phyloP scores from a whole-genome alignment of 2,797 vertebrate species.

The Aphelocoma californica region DNA sequence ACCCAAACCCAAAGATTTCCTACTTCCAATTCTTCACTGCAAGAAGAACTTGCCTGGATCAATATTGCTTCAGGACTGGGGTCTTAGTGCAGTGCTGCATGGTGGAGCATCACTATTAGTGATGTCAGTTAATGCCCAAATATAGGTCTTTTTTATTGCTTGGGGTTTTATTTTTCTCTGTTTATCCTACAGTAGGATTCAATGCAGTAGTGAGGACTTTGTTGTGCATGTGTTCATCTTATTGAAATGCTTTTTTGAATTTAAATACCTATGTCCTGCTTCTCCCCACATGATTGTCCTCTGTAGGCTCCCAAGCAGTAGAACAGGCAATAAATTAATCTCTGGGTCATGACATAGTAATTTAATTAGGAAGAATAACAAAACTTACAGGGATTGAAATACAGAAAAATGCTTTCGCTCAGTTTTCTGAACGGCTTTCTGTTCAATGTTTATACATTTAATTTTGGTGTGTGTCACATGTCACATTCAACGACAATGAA shows the following conservation, averaged over 20 bases:
- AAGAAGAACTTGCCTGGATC: neutral
- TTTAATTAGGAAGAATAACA: neutral
- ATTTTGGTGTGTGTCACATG: neutral
- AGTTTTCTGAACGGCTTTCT: neutral
- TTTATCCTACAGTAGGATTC: slow-evolving; percentile 39
- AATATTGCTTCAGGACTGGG: neutral
- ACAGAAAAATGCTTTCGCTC: neutral
- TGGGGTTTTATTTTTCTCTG: slow-evolving; percentile 32
- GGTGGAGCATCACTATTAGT: neutral
- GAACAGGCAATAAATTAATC: slow-evolving; percentile 48
- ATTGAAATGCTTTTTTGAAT: slow-evolving; percentile 36
- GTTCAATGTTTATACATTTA: neutral
- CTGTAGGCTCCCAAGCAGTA: slow-evolving; percentile 33
- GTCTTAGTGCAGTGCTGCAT: neutral
- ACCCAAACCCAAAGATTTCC: neutral
- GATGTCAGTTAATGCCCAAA: neutral
- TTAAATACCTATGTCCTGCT: slow-evolving; percentile 8
- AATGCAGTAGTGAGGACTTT: neutral
- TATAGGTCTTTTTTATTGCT: neutral
- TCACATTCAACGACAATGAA: accelerated
- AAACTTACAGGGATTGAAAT: slow-evolving; percentile 5
- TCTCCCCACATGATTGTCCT: slow-evolving; percentile 34
- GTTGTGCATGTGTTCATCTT: slow-evolving; percentile 20
- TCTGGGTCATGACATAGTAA: neutral
- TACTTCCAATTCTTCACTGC: neutral